Conservation (phyloP, 2,888 invertebrate species). For the Scaptomyza reducta region DNA sequence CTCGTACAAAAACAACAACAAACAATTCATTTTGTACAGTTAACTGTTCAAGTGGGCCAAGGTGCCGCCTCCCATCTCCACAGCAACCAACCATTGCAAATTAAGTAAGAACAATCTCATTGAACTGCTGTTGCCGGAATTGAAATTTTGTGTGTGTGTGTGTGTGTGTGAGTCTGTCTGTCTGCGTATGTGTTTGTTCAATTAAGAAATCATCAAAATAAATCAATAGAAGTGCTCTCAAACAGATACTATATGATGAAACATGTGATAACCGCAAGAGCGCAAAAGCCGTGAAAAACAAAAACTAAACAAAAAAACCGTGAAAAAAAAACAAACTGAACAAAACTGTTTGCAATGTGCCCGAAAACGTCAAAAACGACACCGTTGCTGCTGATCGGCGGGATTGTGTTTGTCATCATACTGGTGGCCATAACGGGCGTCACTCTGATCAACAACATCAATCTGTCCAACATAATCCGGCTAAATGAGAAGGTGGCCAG, state of each 20-base stretch:
- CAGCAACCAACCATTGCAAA: not conserved
- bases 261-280: slow-evolving; percentile 24
- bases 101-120: not conserved
- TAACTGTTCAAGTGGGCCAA: not conserved
- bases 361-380: slow-evolving; percentile 82
- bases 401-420: slow-evolving; percentile 84
- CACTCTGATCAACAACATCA: slow-evolving; percentile 84
- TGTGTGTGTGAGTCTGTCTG: not conserved
- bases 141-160: not conserved
- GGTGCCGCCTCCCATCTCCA: not conserved
- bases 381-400: slow-evolving; percentile 82
- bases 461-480: slow-evolving; percentile 82
- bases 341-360: slow-evolving; percentile 71
- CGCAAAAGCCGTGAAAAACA: too few species aligned
- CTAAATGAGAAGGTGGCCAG: slow-evolving; percentile 83
- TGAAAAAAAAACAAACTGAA: not conserved
- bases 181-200: not conserved
- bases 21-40: not conserved
- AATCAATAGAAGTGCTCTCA: slow-evolving; percentile 26
- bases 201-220: slow-evolving; percentile 26
- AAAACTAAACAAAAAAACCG: slow-evolving; percentile 8
- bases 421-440: slow-evolving; percentile 85
- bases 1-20: not conserved
- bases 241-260: not conserved
- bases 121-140: slow-evolving; percentile 30